These are phyloP conservation scores for Caenorhabditis sulstoni DNA, from an alignment of 2,888 invertebrate species.

Conservation along the genomic window DNA sequence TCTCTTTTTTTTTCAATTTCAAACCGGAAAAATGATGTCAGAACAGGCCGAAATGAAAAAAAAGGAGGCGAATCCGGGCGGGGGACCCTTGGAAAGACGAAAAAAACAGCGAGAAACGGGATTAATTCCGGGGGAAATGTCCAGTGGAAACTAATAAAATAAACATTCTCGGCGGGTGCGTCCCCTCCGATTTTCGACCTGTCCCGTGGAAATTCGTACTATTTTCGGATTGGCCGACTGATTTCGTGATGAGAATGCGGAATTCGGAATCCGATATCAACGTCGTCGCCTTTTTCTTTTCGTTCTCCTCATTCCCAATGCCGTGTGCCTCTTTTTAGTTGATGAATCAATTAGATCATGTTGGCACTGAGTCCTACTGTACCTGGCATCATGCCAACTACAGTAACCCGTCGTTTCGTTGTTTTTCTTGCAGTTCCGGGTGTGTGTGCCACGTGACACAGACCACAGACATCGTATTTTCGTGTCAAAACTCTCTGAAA, in stretches of 20 bases:
- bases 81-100: slow-evolving; percentile 14
- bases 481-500: not conserved
- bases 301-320: too few species aligned
- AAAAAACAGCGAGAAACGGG: slow-evolving; percentile 16
- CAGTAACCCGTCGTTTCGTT: not conserved
- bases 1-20: slow-evolving; percentile 27
- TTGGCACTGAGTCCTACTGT: too few species aligned
- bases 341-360: too few species aligned
- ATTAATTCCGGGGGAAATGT: slow-evolving; percentile 32
- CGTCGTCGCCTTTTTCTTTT: not conserved
- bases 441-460: not conserved
- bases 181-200: slow-evolving; percentile 23
- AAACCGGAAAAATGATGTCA: slow-evolving; percentile 43
- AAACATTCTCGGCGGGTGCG: slow-evolving; percentile 10
- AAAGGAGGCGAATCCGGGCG: not conserved
- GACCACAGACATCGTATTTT: not conserved
- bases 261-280: slow-evolving; percentile 5
- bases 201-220: not conserved
- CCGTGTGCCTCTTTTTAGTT: too few species aligned
- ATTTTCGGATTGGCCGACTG: slow-evolving; percentile 13
- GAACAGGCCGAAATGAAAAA: slow-evolving; percentile 37
- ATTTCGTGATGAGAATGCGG: slow-evolving; percentile 46
- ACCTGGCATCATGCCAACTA: too few species aligned
- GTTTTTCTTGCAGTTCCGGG: not conserved
- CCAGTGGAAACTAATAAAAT: slow-evolving; percentile 18